Evolutionary conservation across 2,888 invertebrate species (phyloP).

Genomic region (Panorpa germanica): DNA sequence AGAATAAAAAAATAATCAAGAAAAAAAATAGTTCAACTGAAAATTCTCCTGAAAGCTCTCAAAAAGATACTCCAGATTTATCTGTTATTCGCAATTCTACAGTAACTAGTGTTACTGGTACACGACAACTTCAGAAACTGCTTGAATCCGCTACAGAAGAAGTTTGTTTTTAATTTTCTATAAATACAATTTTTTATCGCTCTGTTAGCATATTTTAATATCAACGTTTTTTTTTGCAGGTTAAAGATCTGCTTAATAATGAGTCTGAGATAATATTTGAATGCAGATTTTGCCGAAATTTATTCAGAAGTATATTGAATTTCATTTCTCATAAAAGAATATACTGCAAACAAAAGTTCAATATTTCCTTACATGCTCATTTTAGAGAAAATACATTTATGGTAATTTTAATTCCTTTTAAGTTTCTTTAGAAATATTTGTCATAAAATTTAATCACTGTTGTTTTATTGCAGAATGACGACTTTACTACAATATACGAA

Average conservation of each 20-base stretch:
- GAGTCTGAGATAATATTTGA: slow-evolving; percentile 84
- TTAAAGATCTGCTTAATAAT: slow-evolving; percentile 49
- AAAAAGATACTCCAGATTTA: no score
- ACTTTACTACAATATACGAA: slow-evolving; percentile 2
- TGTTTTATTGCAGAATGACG: slow-evolving; percentile 7
- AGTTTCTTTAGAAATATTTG: slow-evolving; percentile 6
- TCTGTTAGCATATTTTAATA: slow-evolving; percentile 1
- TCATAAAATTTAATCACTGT: slow-evolving; percentile 6
- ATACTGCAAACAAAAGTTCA: slow-evolving; percentile 48
- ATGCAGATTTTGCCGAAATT: slow-evolving; percentile 68
- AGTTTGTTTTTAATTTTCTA: no score
- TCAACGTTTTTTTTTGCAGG: slow-evolving; percentile 28
- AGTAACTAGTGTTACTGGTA: no score
- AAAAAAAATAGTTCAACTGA: no score
- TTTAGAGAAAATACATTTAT: slow-evolving; percentile 25
- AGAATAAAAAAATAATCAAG: no score
- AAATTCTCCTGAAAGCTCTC: no score
- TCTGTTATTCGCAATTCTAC: no score
- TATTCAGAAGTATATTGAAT: slow-evolving; percentile 75
- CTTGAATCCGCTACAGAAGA: no score
- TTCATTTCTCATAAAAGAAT: slow-evolving; percentile 77
- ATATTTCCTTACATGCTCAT: slow-evolving; percentile 25
- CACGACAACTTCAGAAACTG: no score
- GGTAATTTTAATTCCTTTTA: slow-evolving; percentile 21
- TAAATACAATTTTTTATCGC: neutral